Base-by-base conservation (phyloP, 2,797 vertebrate species). In the Champsocephalus gunnari region DNA sequence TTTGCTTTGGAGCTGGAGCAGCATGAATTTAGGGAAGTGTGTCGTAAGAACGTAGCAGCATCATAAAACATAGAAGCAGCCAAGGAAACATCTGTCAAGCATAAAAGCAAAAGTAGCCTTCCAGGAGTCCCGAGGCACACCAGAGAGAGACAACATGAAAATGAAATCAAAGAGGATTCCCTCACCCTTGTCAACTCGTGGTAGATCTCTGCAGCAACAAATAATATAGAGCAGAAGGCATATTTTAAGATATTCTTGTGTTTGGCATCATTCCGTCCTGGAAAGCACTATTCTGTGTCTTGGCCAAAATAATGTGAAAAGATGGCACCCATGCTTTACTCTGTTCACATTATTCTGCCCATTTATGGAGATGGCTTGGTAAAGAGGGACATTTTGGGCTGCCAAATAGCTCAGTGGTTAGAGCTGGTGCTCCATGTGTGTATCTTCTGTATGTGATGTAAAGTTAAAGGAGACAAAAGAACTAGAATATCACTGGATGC, bases 1-100 rank as follows among this genome's bases (percentile, higher is more conserved):
- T 44, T 55, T 59, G 3, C 13, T 61, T 14, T 45, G 10, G 9
- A 53, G 64, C 56, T 6, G 24, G 7, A 48, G 50, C 28, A 5
- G 58, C 44, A 21, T 32, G 50, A n/a, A 64, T 77, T 59, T 21
- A 51, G 24, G 34, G 63, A 45, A 57, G 59, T 5, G 10, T 41
- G 49, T 28, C 2, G 4, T 19, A 32, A 45, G 66, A 62, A n/a
- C 38, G 41, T 1, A 32, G 11, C n/a, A 59, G 21, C 24, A 51
- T 65, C 62, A 71, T 51, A 14, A 77, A 58, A 66, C 66, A 55
- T 71, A 73, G 48, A 59, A 14, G 56, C 64, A n/a, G 41, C 12
- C 0, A 57, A 62, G 65, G 69, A 48, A 28, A 79, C 73, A 56
- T 67, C 57, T 79, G 69, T 50, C 55, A 62, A 47, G 43, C 55